phyloP scores from a whole-genome alignment of 2,797 vertebrate species.

The Furcifer pardalis region DNA sequence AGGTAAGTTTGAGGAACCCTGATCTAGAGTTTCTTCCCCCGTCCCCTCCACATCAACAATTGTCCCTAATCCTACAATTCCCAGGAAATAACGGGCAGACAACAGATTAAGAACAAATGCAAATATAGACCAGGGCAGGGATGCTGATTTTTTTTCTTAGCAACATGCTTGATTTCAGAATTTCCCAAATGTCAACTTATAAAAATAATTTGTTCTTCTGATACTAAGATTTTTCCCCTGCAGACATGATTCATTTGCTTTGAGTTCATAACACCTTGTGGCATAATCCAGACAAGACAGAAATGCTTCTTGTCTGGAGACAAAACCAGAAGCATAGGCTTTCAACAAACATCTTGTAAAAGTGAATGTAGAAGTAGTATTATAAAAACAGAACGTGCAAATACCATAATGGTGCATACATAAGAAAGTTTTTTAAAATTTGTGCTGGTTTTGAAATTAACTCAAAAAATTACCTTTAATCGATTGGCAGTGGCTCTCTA shows the following conservation, averaged over 20 bases:
- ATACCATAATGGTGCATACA: background rate
- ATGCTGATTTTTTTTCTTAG: background rate
- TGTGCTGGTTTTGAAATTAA: background rate
- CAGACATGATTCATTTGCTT: background rate
- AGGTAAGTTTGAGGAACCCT: no score
- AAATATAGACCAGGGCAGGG: background rate
- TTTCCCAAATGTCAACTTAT: background rate
- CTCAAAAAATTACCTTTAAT: constrained; percentile 80
- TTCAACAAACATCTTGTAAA: background rate
- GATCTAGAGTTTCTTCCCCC: no score
- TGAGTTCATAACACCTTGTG: background rate
- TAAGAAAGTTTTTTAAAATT: background rate
- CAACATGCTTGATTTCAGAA: background rate
- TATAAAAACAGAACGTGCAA: background rate
- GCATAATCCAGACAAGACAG: background rate
- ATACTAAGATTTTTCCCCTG: background rate
- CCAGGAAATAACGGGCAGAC: background rate
- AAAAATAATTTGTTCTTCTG: background rate
- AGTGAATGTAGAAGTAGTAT: background rate
- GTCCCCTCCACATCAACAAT: background rate
- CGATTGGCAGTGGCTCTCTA: constrained; percentile 85
- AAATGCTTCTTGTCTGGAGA: background rate
- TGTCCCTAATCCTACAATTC: background rate
- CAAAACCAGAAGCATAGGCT: background rate
- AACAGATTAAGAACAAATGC: background rate